A percentile compares a stretch with the other conserved stretches of the same genome.
These are phyloP conservation scores for Caenorhabditis brenneri DNA, from an alignment of 1,140 invertebrate genomes.

Conservation along the genomic window DNA sequence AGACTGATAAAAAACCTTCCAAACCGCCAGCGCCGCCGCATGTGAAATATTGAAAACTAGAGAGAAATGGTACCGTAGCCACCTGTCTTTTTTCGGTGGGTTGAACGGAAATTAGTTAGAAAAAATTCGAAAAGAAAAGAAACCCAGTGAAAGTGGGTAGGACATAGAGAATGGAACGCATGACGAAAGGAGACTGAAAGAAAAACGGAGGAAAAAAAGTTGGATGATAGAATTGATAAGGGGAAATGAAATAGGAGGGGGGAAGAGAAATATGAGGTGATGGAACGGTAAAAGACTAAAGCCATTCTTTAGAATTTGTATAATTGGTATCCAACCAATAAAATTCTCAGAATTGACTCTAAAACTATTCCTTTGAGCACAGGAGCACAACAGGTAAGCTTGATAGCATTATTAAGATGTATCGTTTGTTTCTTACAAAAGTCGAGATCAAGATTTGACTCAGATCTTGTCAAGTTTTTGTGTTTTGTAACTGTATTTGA, in stretches of 20 bases:
- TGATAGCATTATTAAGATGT: no score
- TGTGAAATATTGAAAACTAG: slow-evolving; percentile 17
- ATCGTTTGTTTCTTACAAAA: no score
- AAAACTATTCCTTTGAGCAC: no score
- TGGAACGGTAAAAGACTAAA: not conserved
- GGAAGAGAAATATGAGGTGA: not conserved
- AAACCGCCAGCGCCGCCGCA: slow-evolving; percentile 5
- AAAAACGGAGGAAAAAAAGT: not conserved
- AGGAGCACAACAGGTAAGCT: no score
- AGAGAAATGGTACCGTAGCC: slow-evolving; percentile 29
- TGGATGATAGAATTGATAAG: slow-evolving; percentile 25
- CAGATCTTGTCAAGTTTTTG: no score
- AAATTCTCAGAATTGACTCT: no score
- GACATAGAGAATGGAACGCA: not conserved
- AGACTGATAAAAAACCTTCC: slow-evolving; percentile 9
- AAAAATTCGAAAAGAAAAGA: not conserved
- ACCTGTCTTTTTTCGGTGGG: slow-evolving; percentile 11
- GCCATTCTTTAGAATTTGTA: no score
- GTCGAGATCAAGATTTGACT: no score
- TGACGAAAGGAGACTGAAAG: not conserved
- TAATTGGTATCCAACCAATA: no score
- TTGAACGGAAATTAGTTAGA: slow-evolving; percentile 22
- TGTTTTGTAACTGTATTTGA: no score
- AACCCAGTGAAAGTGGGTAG: not conserved
- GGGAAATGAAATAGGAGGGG: not conserved